Evolutionary conservation across 2,113 vertebrate species (phyloP).

Genomic region (Argyrosomus japonicus): DNA sequence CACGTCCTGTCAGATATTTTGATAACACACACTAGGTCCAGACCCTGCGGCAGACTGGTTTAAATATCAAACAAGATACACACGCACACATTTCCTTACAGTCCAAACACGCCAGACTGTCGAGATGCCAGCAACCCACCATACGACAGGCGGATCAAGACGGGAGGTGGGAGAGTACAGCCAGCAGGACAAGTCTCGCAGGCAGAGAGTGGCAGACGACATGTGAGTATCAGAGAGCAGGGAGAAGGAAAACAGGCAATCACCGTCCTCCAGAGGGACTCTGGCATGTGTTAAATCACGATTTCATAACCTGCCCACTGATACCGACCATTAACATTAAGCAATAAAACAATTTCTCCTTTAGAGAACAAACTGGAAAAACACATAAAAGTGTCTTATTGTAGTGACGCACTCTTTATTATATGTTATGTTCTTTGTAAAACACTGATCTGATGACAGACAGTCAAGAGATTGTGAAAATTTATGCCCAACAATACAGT

Average conservation of each 20-base stretch:
- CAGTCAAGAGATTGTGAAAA: background rate
- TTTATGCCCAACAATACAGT: background rate
- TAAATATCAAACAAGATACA: slow-evolving; percentile 57
- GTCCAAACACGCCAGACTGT: slow-evolving; percentile 31
- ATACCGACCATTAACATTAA: slow-evolving; percentile 14
- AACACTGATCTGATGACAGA: background rate
- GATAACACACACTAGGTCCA: slow-evolving; percentile 52
- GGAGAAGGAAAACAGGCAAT: background rate
- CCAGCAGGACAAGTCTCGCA: slow-evolving; percentile 18
- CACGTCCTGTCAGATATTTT: slow-evolving; percentile 59
- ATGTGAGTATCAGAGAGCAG: slow-evolving; percentile 5
- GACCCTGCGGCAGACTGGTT: slow-evolving; percentile 54
- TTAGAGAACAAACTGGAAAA: slow-evolving; percentile 23
- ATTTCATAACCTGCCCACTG: slow-evolving; percentile 36
- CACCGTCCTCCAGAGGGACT: background rate
- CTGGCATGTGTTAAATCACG: slow-evolving; percentile 38
- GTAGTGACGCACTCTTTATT: background rate
- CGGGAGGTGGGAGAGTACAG: background rate
- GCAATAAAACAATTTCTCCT: slow-evolving; percentile 29
- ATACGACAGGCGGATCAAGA: slow-evolving; percentile 22
- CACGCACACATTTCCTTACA: slow-evolving; percentile 18
- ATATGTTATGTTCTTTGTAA: background rate
- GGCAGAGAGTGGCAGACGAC: slow-evolving; percentile 26
- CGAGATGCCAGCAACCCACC: background rate
- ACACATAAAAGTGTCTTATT: slow-evolving; percentile 19